These are phyloP conservation scores for Tragelaphus strepsiceros DNA, from an alignment of 2,113 vertebrate species.

Conservation along the genomic window DNA sequence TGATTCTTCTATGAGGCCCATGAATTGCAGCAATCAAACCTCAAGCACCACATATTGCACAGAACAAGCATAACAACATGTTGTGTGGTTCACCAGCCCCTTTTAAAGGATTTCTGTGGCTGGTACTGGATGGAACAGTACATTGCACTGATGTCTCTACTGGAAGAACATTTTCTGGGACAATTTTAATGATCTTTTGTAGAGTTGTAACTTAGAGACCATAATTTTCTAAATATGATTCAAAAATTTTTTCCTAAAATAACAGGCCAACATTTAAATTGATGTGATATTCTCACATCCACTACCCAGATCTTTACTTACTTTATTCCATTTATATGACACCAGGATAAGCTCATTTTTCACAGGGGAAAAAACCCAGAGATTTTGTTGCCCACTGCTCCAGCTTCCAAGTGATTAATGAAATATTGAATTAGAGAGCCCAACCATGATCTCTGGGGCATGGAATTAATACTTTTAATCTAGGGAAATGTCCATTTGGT, in stretches of 20 bases:
- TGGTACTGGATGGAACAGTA: neutral
- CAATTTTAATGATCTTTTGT: neutral
- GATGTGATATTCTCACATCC: neutral
- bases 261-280: neutral
- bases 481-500: neutral
- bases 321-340: neutral
- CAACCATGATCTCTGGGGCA: neutral
- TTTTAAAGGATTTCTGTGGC: constrained; percentile 49
- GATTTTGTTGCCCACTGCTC: neutral
- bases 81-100: constrained; percentile 61
- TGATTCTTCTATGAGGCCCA: neutral
- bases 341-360: neutral
- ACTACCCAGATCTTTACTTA: neutral
- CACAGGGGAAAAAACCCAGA: neutral
- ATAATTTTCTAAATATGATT: neutral
- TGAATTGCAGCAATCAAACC: constrained; percentile 59
- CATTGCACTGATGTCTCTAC: neutral
- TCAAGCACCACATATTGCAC: constrained; percentile 63
- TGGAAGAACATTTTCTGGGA: neutral
- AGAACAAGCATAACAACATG: constrained; percentile 19
- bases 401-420: neutral
- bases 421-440: neutral
- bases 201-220: neutral
- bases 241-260: neutral
- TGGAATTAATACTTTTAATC: neutral